Evolutionary conservation across 2,797 vertebrate species (phyloP).

Genomic region (Tapirus indicus): DNA sequence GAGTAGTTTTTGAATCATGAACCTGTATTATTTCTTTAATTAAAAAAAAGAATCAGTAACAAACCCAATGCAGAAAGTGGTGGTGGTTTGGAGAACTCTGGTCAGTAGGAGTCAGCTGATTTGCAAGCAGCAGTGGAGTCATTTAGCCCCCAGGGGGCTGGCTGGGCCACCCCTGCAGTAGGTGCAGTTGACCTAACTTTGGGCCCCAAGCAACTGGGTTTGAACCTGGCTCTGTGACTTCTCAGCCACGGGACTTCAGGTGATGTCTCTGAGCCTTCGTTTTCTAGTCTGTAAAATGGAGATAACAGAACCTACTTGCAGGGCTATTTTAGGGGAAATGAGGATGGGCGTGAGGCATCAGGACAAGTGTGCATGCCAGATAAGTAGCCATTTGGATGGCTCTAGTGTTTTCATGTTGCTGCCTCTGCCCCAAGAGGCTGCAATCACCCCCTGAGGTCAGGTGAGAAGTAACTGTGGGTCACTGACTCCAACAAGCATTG

Average conservation of each 20-base stretch:
- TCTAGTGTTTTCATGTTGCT: not conserved
- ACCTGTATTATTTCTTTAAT: not conserved
- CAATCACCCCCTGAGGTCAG: not conserved
- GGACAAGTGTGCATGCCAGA: not conserved
- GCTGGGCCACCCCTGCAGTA: not conserved
- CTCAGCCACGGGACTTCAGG: not conserved
- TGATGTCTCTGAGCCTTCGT: not conserved
- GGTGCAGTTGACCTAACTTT: not conserved
- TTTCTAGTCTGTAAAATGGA: not conserved
- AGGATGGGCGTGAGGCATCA: not conserved
- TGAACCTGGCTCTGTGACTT: not conserved
- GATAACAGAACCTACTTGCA: not conserved
- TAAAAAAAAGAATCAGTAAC: not conserved
- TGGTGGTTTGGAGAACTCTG: not conserved
- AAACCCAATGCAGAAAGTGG: not conserved
- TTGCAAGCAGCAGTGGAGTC: not conserved
- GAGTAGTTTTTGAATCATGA: constrained; percentile 19
- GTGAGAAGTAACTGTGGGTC: not conserved
- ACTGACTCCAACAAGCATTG: rapidly evolving
- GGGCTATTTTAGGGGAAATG: not conserved
- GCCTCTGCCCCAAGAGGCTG: not conserved
- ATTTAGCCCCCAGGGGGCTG: not conserved
- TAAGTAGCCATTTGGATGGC: rapidly evolving
- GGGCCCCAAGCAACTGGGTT: not conserved
- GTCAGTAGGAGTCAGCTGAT: too few species aligned